Percentiles rank a stretch among this genome's conserved stretches.
These are phyloP conservation scores for Alosa alosa DNA, from an alignment of 2,113 vertebrate genomes.

Conservation along the genomic window DNA sequence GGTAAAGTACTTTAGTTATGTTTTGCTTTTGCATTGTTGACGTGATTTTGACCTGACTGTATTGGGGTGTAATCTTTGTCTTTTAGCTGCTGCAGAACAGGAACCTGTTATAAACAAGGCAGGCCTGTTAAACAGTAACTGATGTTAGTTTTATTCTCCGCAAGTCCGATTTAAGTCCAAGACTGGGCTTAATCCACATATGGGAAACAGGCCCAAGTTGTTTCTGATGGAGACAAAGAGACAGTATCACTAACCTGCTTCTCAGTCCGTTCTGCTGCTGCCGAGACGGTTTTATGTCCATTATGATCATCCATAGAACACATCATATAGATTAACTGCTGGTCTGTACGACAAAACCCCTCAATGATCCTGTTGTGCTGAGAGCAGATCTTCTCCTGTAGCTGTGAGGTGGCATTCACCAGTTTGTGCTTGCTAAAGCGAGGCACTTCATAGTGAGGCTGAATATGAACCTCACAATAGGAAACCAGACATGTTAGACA, in stretches of 20 bases:
- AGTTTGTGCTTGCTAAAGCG: not conserved
- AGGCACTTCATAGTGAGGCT: not conserved
- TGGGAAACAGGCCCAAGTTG: no score
- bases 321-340: not conserved
- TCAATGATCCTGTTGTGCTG: conserved; percentile 1
- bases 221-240: no score
- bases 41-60: no score
- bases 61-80: no score
- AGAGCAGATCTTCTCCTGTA: conserved; percentile 11
- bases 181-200: no score
- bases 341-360: not conserved
- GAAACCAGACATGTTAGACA: not conserved
- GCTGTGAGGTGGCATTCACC: not conserved
- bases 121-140: no score
- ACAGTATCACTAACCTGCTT: not conserved
- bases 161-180: no score
- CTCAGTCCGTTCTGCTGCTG: not conserved
- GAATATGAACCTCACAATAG: not conserved
- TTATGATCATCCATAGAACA: not conserved
- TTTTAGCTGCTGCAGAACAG: no score
- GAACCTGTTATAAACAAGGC: no score
- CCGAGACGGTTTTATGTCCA: not conserved
- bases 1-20: no score
- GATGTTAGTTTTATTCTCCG: no score
- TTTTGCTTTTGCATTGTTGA: no score